Conservation (phyloP, 2,113 vertebrate genomes). For the Percopsis transmontana region DNA sequence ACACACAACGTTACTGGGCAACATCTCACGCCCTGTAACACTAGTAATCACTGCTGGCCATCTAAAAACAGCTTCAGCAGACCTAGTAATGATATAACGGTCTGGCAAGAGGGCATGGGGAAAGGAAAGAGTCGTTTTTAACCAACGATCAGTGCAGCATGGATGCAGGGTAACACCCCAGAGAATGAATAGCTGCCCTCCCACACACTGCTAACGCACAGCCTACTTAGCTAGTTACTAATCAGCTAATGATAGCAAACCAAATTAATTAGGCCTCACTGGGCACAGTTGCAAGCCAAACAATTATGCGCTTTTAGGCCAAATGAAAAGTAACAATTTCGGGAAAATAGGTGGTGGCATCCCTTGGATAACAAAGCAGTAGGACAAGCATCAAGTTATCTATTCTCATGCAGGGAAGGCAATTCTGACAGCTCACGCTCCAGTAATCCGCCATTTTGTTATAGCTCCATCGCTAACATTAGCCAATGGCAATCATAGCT, state of each 20-base stretch:
- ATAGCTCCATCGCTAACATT: constrained; percentile 58
- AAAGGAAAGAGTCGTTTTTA: neutral
- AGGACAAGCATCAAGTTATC: neutral
- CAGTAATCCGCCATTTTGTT: constrained; percentile 75
- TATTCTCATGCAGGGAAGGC: constrained; percentile 58
- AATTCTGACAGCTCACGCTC: constrained; percentile 70
- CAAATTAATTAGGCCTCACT: neutral
- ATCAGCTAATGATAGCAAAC: neutral
- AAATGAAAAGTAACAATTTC: neutral
- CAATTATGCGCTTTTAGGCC: neutral
- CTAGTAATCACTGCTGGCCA: constrained; percentile 23
- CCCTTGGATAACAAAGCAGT: no score
- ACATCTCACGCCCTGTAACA: constrained; percentile 34
- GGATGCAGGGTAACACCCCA: constrained; percentile 55
- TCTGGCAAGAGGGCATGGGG: constrained; percentile 18
- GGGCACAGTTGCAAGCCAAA: neutral
- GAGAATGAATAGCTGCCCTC: constrained; percentile 56
- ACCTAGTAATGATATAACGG: constrained; percentile 57
- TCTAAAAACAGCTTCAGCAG: constrained; percentile 68
- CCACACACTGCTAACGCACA: constrained; percentile 18
- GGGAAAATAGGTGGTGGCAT: neutral
- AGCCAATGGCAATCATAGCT: constrained; percentile 18
- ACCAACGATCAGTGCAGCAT: constrained; percentile 48
- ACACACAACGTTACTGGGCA: constrained; percentile 58
- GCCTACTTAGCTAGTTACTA: neutral